Evolutionary conservation across 2,113 vertebrate genomes (phyloP).

Genomic region (Toxostoma redivivum): DNA sequence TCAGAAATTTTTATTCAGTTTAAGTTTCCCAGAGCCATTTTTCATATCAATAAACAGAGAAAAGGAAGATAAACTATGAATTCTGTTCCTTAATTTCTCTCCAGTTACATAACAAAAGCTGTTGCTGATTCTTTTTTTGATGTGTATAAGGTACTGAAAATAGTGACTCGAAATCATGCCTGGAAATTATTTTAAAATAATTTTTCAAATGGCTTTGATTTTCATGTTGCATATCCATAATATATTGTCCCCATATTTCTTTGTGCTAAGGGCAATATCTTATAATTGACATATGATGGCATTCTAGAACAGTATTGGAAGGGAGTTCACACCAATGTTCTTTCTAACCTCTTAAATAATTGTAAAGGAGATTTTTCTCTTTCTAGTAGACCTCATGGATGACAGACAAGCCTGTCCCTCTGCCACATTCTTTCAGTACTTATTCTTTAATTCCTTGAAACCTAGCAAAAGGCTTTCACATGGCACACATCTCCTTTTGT

Average conservation of each 20-base stretch:
- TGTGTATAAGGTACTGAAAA: background rate
- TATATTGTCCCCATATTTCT: background rate
- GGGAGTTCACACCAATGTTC: background rate
- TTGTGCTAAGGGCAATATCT: background rate
- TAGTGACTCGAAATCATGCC: background rate
- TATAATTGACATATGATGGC: background rate
- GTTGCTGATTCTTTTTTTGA: background rate
- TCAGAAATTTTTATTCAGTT: background rate
- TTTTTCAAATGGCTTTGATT: background rate
- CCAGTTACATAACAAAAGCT: background rate
- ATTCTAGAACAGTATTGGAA: background rate
- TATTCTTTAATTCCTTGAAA: background rate
- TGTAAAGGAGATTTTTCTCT: background rate
- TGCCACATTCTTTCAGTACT: background rate
- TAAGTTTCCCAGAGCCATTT: background rate
- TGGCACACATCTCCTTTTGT: background rate
- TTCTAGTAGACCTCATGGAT: background rate
- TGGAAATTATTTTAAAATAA: background rate
- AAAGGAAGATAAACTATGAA: background rate
- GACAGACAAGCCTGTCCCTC: background rate
- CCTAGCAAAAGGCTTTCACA: background rate
- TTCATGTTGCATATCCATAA: background rate
- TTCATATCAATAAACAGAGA: background rate
- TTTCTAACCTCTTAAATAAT: background rate
- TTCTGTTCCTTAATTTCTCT: background rate